These are phyloP conservation scores for Myotis findleyi DNA, from an alignment of 2,797 vertebrate species.

Conservation along the genomic window DNA sequence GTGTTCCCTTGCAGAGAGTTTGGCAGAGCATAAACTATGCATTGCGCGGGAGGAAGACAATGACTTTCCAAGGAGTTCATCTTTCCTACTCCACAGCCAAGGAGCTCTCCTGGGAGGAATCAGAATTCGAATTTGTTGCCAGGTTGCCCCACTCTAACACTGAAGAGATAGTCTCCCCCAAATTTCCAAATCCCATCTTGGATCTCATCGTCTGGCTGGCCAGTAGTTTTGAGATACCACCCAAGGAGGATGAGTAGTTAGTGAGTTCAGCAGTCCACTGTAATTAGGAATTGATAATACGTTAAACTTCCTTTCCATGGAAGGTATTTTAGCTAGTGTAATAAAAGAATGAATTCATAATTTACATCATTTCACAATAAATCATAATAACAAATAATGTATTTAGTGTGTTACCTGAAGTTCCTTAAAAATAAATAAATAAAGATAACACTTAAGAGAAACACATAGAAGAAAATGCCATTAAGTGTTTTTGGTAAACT, in stretches of 20 bases:
- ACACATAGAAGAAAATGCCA: slow-evolving; percentile 4
- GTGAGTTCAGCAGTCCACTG: slow-evolving; percentile 12
- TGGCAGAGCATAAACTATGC: not conserved
- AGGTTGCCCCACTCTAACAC: not conserved
- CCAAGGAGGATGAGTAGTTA: not conserved
- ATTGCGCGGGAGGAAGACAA: not conserved
- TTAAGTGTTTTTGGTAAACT: slow-evolving; percentile 43
- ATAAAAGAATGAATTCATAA: slow-evolving; percentile 32
- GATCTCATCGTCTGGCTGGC: slow-evolving; percentile 10
- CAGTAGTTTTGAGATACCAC: not conserved
- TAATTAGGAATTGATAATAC: not conserved
- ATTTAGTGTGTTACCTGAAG: slow-evolving; percentile 26
- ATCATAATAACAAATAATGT: not conserved
- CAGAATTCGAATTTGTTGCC: slow-evolving; percentile 6
- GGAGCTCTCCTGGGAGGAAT: slow-evolving; percentile 1
- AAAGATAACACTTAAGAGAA: slow-evolving; percentile 33
- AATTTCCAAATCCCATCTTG: not conserved
- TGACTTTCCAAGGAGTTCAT: slow-evolving; percentile 22
- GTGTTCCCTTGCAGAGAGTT: not conserved
- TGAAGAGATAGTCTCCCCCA: not conserved
- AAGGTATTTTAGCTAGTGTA: not conserved
- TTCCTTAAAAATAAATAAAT: slow-evolving; percentile 50
- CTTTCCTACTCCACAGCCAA: slow-evolving; percentile 34
- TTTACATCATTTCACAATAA: not conserved
- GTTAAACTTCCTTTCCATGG: slow-evolving; percentile 20